Conservation (phyloP, 1,140 invertebrate species). For the Polyergus mexicanus region DNA sequence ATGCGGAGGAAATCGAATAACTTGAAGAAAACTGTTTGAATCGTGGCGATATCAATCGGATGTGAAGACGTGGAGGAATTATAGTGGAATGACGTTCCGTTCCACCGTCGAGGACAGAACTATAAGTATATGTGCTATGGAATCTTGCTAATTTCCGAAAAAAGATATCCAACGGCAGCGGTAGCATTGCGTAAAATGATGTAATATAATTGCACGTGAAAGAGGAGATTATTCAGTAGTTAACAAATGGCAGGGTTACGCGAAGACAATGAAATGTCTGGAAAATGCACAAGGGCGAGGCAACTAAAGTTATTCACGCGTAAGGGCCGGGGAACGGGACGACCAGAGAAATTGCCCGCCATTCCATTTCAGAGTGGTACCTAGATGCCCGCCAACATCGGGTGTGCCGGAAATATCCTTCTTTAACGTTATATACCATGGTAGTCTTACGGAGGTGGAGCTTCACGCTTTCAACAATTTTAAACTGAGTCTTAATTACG, state of each 20-base stretch:
- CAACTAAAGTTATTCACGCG: conserved; percentile 59
- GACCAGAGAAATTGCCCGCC: conserved; percentile 57
- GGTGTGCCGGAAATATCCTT: conserved; percentile 59
- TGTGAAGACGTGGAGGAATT: not conserved
- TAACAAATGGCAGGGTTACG: conserved; percentile 41
- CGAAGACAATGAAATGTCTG: conserved; percentile 53
- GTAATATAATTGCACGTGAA: conserved; percentile 28
- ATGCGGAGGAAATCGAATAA: conserved; percentile 5
- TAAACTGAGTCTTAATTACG: conserved; percentile 54
- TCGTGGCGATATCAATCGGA: not conserved
- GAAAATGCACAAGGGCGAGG: conserved; percentile 54
- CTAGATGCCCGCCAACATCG: conserved; percentile 22
- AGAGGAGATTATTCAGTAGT: conserved; percentile 42
- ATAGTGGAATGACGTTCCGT: not conserved
- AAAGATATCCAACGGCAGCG: not conserved
- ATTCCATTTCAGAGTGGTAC: conserved; percentile 52
- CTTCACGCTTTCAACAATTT: conserved; percentile 25
- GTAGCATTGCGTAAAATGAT: not conserved
- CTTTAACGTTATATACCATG: conserved; percentile 19
- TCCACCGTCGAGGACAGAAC: not conserved
- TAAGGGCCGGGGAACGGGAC: not conserved
- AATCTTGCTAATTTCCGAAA: conserved; percentile 17
- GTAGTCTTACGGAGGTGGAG: not conserved
- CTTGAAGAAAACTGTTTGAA: not conserved
- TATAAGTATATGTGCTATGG: not conserved